A percentile compares a stretch with the other conserved stretches of the same genome.
Conservation (phyloP, 1,140 invertebrate genomes). For the Planococcus citri region DNA sequence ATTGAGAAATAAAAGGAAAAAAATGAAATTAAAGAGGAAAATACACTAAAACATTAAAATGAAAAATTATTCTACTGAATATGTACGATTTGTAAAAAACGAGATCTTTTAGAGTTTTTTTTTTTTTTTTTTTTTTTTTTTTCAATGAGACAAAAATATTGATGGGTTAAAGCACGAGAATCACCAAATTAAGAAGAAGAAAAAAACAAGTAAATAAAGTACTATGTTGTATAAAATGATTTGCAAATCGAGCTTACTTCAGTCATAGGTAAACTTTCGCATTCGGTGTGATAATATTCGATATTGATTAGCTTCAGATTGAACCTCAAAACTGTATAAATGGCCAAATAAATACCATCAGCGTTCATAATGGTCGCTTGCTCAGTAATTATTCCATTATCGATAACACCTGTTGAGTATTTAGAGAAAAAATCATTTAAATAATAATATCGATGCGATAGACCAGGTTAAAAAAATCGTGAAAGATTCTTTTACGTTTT, state of each 20-base stretch:
- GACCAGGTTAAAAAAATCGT: neutral
- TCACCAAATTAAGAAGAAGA: neutral
- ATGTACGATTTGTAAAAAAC: no score
- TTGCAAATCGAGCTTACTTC: conserved; percentile 49
- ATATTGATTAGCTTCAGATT: conserved; percentile 65
- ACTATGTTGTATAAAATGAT: neutral
- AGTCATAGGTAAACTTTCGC: conserved; percentile 39
- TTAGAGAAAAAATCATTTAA: neutral
- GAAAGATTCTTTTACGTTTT: no score
- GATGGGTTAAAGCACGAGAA: no score
- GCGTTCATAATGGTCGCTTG: conserved; percentile 76
- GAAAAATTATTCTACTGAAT: no score
- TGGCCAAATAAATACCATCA: conserved; percentile 84
- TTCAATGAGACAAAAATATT: no score
- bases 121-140: no score
- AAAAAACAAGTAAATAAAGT: neutral
- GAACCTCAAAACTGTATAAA: conserved; percentile 67
- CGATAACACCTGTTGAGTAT: conserved; percentile 13
- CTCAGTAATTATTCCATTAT: conserved; percentile 31
- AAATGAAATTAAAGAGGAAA: no score
- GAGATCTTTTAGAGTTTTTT: no score
- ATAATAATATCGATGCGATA: no score
- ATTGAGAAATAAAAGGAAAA: no score
- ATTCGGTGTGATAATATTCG: conserved; percentile 59
- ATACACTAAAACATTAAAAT: no score